Base-by-base conservation (phyloP, 2,113 vertebrate species). In the Uropsilus gracilis region DNA sequence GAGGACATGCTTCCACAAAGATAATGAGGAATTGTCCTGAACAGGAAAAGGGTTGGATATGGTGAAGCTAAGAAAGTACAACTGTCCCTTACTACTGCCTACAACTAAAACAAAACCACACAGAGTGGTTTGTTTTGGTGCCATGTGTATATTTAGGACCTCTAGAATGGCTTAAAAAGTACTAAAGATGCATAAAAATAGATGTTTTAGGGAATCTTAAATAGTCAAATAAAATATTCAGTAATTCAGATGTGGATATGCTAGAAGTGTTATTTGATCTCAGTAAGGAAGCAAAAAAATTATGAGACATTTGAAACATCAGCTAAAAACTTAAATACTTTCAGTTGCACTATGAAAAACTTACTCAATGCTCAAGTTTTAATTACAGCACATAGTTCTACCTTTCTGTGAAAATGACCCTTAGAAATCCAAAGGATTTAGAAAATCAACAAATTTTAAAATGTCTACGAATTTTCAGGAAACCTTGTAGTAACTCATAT, bases 51-150 rank as follows among this genome's bases (percentile, higher is more conserved):
- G 13, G 34, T 42, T 80, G 55, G 81, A 61, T 71, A 37, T 16
- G 6, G 22, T 34, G 34, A 17, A 61, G 39, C 48, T 50, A n/a
- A 55, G 55, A 61, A 76, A 88, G 66, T 34, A 61, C 91, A 94
- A 91, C 96, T 97, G 85, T 90, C 82, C 26, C 4, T 82, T 72
- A 75, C 93, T 95, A 91, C 88, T 96, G 81, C 94, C 85, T 93
- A 95, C 85, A 95, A 92, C 88, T 32, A 96, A 94, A 97, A 69
- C 69, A 90, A 96, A 92, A 46, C 71, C 71, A 92, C 4, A 89
- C 50, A 93, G n/a, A 82, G 50, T 26, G 64, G 37, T 39, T 69
- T 93, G 57, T 86, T 94, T 90, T 61, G 20, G 37, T 94, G 50
- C 42, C 14, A 71, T 72, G 14, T 53, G 50, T 66, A 12, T 55